These are phyloP conservation scores for Spilogale gracilis DNA, from an alignment of 2,113 vertebrate genomes.

Conservation along the genomic window DNA sequence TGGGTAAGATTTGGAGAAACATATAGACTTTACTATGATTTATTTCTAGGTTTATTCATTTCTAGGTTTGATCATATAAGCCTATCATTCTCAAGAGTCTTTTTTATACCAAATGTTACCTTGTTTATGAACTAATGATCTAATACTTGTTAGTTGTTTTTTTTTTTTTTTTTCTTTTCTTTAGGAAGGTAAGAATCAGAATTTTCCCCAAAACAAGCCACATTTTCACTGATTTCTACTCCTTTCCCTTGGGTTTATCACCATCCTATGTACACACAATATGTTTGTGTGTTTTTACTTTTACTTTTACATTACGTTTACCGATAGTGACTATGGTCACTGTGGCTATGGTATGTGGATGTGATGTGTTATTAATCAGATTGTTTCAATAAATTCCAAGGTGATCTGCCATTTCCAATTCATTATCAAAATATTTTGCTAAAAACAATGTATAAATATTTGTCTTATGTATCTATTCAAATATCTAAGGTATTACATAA, in stretches of 20 bases:
- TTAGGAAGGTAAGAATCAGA: slow-evolving; percentile 28
- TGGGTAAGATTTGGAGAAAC: slow-evolving; percentile 49
- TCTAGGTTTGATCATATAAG: neutral
- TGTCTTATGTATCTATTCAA: neutral
- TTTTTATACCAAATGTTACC: slow-evolving; percentile 36
- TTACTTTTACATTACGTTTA: neutral
- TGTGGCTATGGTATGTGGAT: neutral
- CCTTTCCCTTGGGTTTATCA: neutral
- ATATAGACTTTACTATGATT: slow-evolving; percentile 60
- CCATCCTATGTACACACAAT: neutral
- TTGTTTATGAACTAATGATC: slow-evolving; percentile 56
- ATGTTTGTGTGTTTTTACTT: neutral
- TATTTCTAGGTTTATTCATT: slow-evolving; percentile 60
- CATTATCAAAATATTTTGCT: slow-evolving; percentile 36
- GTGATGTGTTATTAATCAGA: slow-evolving; percentile 1
- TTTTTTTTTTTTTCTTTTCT: neutral
- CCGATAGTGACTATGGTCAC: neutral
- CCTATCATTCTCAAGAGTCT: neutral
- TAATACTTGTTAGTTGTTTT: neutral
- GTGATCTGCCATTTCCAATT: neutral
- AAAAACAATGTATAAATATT: neutral
- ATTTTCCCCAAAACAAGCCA: neutral
- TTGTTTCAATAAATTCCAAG: neutral
- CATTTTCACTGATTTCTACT: neutral
- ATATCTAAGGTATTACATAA: neutral